Evolutionary conservation across 1,140 invertebrate species (phyloP).

Genomic region (Eubasilissa regina): DNA sequence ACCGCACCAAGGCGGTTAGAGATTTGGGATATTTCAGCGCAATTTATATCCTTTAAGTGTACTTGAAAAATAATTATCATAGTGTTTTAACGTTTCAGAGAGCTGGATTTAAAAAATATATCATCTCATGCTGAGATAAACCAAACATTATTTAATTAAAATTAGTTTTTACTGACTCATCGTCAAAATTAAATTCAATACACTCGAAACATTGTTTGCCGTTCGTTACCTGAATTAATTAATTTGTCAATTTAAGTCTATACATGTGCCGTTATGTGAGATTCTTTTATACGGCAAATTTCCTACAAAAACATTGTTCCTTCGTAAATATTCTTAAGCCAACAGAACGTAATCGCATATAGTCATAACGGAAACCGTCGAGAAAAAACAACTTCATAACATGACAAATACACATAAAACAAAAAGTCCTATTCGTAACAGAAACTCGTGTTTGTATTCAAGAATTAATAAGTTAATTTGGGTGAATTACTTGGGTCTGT

Average conservation of each 20-base stretch:
- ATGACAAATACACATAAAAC: slow-evolving; percentile 29
- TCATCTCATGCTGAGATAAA: too few species aligned
- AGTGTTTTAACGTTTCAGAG: neutral
- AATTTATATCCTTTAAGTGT: neutral
- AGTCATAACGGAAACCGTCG: slow-evolving; percentile 19
- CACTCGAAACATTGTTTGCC: neutral
- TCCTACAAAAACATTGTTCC: slow-evolving; percentile 1
- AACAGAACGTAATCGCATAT: slow-evolving; percentile 31
- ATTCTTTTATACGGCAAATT: neutral
- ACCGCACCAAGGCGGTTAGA: neutral
- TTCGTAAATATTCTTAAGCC: neutral
- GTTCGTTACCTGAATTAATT: too few species aligned
- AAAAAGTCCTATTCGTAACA: slow-evolving; percentile 36
- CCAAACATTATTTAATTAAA: too few species aligned
- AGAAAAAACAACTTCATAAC: slow-evolving; percentile 37
- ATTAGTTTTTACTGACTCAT: neutral
- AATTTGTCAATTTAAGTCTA: too few species aligned
- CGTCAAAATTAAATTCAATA: neutral
- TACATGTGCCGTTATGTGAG: too few species aligned
- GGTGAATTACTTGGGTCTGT: slow-evolving; percentile 45
- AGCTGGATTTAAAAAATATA: too few species aligned
- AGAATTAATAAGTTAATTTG: slow-evolving; percentile 52
- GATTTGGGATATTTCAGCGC: neutral
- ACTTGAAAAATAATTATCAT: neutral
- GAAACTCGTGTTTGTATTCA: slow-evolving; percentile 38